phyloP scores from a whole-genome alignment of 2,797 vertebrate species.

The Eulemur mongoz region DNA sequence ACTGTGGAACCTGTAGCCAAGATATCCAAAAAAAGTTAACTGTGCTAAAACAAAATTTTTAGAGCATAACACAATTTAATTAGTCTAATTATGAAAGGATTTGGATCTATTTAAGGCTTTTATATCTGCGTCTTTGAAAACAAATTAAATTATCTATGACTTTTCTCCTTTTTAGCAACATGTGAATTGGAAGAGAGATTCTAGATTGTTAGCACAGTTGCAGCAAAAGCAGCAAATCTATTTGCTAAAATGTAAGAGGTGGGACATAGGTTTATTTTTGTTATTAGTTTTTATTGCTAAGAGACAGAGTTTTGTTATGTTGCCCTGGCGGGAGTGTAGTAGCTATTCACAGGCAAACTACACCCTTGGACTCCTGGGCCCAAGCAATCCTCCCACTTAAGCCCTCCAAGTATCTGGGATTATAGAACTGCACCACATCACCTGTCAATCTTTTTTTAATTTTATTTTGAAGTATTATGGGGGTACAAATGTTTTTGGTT shows the following conservation, averaged over 20 bases:
- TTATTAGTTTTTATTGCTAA: not conserved
- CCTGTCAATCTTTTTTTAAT: not conserved
- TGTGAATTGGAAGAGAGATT: not conserved
- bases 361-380: not conserved
- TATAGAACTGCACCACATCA: not conserved
- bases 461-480: no score
- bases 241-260: not conserved
- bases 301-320: not conserved
- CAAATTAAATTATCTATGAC: not conserved
- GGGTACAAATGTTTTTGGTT: no score
- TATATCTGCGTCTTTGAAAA: not conserved
- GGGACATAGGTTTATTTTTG: not conserved
- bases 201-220: not conserved
- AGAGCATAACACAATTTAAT: constrained; percentile 28
- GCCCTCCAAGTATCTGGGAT: not conserved
- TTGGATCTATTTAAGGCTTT: constrained; percentile 33
- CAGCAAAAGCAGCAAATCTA: not conserved
- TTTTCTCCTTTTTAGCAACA: constrained; percentile 14
- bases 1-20: not conserved
- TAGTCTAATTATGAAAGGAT: constrained; percentile 22
- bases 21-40: not conserved
- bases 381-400: not conserved
- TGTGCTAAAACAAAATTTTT: constrained; percentile 8
- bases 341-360: not conserved
- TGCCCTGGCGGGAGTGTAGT: not conserved